Evolutionary conservation across 2,888 invertebrate genomes (phyloP).

Genomic region (Thymelicus acteon): DNA sequence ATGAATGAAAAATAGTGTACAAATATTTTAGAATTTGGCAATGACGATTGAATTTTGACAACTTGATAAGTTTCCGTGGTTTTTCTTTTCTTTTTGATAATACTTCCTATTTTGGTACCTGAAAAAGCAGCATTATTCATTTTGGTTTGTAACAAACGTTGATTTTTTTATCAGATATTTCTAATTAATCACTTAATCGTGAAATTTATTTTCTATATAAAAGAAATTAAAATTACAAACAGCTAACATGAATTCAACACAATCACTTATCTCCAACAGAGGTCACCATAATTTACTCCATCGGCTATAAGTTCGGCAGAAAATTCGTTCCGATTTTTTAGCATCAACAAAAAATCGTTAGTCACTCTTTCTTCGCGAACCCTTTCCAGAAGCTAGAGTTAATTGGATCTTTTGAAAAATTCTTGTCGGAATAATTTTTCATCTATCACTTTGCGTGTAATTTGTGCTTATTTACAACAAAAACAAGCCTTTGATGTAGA

Average conservation of each 20-base stretch:
- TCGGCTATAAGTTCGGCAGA: constrained; percentile 55
- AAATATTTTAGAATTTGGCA: no score
- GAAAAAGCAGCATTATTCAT: no score
- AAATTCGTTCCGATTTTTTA: constrained; percentile 62
- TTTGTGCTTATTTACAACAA: constrained; percentile 61
- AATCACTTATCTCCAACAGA: constrained; percentile 28
- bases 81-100: no score
- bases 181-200: no score
- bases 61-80: no score
- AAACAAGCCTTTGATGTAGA: constrained; percentile 59
- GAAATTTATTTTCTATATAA: no score
- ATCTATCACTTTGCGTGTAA: constrained; percentile 65
- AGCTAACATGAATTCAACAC: background rate
- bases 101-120: no score
- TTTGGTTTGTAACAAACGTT: no score
- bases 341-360: constrained; percentile 64
- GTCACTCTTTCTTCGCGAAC: constrained; percentile 66
- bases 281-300: constrained; percentile 58
- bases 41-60: no score
- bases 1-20: no score
- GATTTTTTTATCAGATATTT: no score
- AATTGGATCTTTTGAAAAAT: constrained; percentile 76
- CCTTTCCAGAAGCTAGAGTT: constrained; percentile 67
- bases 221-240: no score
- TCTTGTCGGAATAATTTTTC: constrained; percentile 65